Evolutionary conservation across 2,113 vertebrate genomes (phyloP).

Genomic region (Garra rufa): DNA sequence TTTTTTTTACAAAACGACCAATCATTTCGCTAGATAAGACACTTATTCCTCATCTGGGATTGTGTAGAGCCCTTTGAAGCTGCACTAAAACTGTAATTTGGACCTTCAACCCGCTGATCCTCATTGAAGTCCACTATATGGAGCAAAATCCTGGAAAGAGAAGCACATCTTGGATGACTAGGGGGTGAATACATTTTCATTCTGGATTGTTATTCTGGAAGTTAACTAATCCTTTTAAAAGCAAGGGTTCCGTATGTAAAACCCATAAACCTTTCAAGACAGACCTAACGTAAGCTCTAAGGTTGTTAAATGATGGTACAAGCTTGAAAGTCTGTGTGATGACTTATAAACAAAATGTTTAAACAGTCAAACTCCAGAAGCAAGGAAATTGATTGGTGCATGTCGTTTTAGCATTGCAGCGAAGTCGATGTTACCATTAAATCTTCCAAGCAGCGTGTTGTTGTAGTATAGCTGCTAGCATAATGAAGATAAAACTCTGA

Average conservation of each 20-base stretch:
- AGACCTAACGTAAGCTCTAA: background rate
- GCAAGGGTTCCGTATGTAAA: background rate
- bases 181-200: too few species aligned
- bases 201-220: too few species aligned
- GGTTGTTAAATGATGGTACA: background rate
- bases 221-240: too few species aligned
- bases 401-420: background rate
- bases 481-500: background rate
- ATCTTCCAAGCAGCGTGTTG: background rate
- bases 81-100: too few species aligned
- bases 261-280: background rate
- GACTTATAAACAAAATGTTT: background rate
- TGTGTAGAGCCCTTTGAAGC: too few species aligned
- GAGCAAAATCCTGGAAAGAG: too few species aligned
- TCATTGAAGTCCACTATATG: too few species aligned
- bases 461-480: background rate
- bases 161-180: too few species aligned
- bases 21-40: too few species aligned
- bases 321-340: background rate
- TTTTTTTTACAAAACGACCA: too few species aligned
- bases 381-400: background rate
- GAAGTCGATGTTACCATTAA: background rate
- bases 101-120: too few species aligned
- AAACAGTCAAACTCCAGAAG: background rate
- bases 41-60: too few species aligned